Evolutionary conservation across 2,113 vertebrate genomes (phyloP), one percentile per base, ranked within the genome.

Genomic region (Hiodon tergisus): DNA sequence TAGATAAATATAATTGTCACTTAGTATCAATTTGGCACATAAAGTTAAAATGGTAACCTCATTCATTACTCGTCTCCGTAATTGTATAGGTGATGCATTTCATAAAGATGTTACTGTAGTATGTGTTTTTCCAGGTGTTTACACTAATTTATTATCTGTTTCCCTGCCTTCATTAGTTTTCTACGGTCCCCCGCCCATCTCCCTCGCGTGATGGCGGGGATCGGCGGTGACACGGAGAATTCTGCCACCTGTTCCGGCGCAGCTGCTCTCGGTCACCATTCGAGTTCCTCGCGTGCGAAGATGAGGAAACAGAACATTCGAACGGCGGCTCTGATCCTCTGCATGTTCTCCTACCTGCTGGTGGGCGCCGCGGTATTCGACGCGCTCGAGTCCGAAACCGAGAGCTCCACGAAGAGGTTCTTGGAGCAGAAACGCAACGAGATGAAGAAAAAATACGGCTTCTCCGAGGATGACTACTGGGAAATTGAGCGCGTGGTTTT

Each of bases 291-390:
- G 16, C 57, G 70, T 54, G 80, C 53, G 74, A 88, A 81, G 76
- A 96, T 94, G 95, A 90, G 90, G 90, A 81, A 80, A 86, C 92
- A 93, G 82, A 93, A 90, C 88, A 86, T 91, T 84, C 89, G 94
- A 89, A 90, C 90, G 61, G 78, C 92, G 16, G 90, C 86, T 50
- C 92, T 96, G 62, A 86, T 95, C 85, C 85, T 94, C 74, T 95
- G 93, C 89, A 92, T 90, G 60, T 79, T 96, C 67, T 87, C 88
- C 76, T 96, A 96, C 86, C 88, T 96, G 85, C 89, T 96, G 78
- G 84, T 94, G 70, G 94, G 95, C 73, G 94, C 94, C 77, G 92
- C 92, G 3, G 94, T 95, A 51, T 96, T 96, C 84, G 93, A 93
- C 78, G 93, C 94, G 0, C 91, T 97, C 4, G 94, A 97, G 88